Evolutionary conservation across 2,113 vertebrate species (phyloP), one percentile per base, ranked within the genome.

Genomic region (Sapayoa aenigma): DNA sequence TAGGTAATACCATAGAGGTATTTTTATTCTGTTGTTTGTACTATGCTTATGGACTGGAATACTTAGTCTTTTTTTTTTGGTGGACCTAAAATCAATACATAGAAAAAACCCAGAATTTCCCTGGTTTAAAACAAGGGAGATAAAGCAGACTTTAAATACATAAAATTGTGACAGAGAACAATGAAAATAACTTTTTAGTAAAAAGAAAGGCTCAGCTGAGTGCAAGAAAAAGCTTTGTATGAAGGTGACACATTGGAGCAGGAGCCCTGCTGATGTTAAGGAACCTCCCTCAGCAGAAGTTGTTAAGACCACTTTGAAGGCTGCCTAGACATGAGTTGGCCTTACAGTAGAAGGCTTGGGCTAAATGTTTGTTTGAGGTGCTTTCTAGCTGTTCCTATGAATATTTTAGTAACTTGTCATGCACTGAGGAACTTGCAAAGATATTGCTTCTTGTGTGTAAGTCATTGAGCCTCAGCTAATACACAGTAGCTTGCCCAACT

Each of bases 201-300:
- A 86, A 62, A 39, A 77, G 65, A 16, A 42, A 42, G 25, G 13
- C 18, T 86, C 25, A 66, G 28, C 42, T 81, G 55, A 65, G 33
- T 49, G 33, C n/a, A 37, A 69, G 55, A 41, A 65, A 21, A 63
- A 77, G 20, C 59, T 74, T 84, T 23, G 3, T 50, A 14, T 49
- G 84, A 66, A 73, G 28, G 33, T 1, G 12, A 24, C 0, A 1
- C 2, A 7, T 14, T 5, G 31, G 35, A 62, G n/a, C 8, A 23
- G 59, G 62, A 79, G 10, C 39, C 8, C 37, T 86, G 55, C 50
- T 55, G 52, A 60, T 12, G 9, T 60, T 83, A n/a, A 71, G 47
- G 30, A 87, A 53, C 8, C 4, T 76, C 19, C 46, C 66, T 84
- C 55, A 80, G 27, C 6, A 0, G 28, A 62, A 62, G n/a, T 65